phyloP scores from a whole-genome alignment of 2,888 invertebrate genomes.

The Branchellion lobata region DNA sequence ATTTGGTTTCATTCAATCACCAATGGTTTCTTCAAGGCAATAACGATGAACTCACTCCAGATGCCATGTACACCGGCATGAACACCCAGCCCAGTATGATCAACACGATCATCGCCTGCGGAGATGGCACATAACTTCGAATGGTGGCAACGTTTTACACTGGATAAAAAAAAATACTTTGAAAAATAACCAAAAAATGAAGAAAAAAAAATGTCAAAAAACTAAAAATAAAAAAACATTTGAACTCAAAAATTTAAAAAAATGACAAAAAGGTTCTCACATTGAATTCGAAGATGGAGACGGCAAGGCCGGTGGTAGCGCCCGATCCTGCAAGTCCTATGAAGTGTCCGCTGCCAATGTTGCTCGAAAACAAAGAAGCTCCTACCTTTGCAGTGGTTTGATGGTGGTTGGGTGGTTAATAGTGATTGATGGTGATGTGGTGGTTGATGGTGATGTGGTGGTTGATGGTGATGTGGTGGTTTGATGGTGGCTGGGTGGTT shows the following conservation, averaged over 20 bases:
- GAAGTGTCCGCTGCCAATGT: slow-evolving; percentile 62
- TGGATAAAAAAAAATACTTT: too few relatives aligned
- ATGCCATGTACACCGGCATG: slow-evolving; percentile 66
- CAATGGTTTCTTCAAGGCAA: too few relatives aligned
- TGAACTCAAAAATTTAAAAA: too few relatives aligned
- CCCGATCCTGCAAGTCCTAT: slow-evolving; percentile 62
- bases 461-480: background rate
- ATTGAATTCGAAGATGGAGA: slow-evolving; percentile 61
- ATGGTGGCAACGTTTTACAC: too few relatives aligned
- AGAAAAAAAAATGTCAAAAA: too few relatives aligned
- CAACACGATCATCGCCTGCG: slow-evolving; percentile 64
- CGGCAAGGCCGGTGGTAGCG: slow-evolving; percentile 60
- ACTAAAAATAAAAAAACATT: too few relatives aligned
- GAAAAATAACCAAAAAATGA: too few relatives aligned
- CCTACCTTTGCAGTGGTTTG: slow-evolving; percentile 55
- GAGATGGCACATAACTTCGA: too few relatives aligned
- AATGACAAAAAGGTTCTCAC: too few relatives aligned
- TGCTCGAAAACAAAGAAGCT: slow-evolving; percentile 62
- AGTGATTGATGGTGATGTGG: background rate
- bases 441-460: background rate
- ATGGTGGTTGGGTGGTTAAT: background rate
- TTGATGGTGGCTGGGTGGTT: background rate
- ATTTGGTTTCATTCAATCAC: too few relatives aligned
- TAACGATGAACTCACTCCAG: slow-evolving; percentile 63
- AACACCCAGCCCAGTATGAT: slow-evolving; percentile 66